A percentile compares a stretch with the other conserved stretches of the same genome.
These are phyloP conservation scores for Macrochelys suwanniensis DNA, from an alignment of 2,797 vertebrate species.

Conservation along the genomic window DNA sequence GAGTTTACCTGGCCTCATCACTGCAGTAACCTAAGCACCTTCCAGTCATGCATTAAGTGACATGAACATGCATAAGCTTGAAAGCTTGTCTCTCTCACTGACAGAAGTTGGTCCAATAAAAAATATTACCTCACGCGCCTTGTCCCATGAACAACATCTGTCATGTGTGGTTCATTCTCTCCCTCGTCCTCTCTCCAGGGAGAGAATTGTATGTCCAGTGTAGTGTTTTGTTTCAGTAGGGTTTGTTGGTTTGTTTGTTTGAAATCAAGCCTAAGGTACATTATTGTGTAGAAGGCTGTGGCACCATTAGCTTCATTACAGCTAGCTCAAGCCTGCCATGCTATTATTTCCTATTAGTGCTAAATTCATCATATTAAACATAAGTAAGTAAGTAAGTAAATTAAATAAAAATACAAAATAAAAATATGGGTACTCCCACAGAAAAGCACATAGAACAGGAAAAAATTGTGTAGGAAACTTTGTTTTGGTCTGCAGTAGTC, in stretches of 20 bases:
- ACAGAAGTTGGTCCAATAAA: too few relatives aligned
- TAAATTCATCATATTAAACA: neutral
- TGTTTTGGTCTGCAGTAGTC: neutral
- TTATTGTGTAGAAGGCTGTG: fast-evolving
- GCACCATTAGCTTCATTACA: neutral
- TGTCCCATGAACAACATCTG: neutral
- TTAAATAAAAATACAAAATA: neutral
- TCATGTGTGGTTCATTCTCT: neutral
- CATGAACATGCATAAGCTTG: too few relatives aligned
- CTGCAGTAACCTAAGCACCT: too few relatives aligned
- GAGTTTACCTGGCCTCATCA: too few relatives aligned
- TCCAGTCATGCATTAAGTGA: too few relatives aligned
- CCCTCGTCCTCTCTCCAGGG: neutral
- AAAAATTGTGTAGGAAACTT: neutral
- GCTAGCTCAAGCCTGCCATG: neutral
- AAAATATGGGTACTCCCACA: neutral
- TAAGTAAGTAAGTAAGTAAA: neutral
- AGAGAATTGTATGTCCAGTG: neutral
- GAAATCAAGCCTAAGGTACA: neutral
- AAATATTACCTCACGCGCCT: too few relatives aligned
- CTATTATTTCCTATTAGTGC: neutral
- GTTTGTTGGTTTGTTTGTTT: neutral
- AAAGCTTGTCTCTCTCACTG: neutral
- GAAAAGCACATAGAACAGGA: neutral
- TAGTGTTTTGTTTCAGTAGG: neutral